Conservation (phyloP, 2,888 invertebrate genomes). For the Willowsia nigromaculata region DNA sequence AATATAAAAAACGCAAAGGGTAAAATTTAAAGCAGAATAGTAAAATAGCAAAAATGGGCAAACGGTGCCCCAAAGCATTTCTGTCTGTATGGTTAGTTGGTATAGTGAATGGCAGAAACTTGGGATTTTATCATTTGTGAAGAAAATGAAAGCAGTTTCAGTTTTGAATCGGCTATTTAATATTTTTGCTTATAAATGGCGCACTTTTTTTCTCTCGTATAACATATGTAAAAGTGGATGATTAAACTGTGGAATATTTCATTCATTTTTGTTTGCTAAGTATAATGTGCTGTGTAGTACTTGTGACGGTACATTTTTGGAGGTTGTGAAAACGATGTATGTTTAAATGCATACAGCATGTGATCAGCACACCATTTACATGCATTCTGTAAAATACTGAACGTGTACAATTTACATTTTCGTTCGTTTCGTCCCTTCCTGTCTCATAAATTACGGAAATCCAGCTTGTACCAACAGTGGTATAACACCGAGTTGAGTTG, state of each 20-base stretch:
- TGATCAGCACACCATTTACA: slow-evolving; percentile 10
- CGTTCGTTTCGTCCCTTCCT: slow-evolving; percentile 56
- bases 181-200: slow-evolving; percentile 10
- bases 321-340: too few relatives aligned
- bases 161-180: not conserved
- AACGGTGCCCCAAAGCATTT: too few relatives aligned
- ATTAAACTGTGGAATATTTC: slow-evolving; percentile 42
- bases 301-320: not conserved
- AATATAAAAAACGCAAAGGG: not conserved
- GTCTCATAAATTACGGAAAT: slow-evolving; percentile 64
- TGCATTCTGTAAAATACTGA: not conserved
- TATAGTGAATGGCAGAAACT: too few relatives aligned
- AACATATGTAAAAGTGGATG: slow-evolving; percentile 45
- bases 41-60: slow-evolving; percentile 32
- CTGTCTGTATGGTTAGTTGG: not conserved
- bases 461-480: not conserved
- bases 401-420: slow-evolving; percentile 60
- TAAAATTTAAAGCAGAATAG: not conserved
- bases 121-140: too few relatives aligned
- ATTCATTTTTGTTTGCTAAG: slow-evolving; percentile 25
- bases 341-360: not conserved
- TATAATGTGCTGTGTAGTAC: not conserved
- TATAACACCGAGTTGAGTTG: slow-evolving; percentile 1
- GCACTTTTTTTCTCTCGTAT: not conserved
- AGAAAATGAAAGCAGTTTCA: not conserved